Base-by-base conservation (phyloP, 2,888 invertebrate species). In the Xylophagus ater region DNA sequence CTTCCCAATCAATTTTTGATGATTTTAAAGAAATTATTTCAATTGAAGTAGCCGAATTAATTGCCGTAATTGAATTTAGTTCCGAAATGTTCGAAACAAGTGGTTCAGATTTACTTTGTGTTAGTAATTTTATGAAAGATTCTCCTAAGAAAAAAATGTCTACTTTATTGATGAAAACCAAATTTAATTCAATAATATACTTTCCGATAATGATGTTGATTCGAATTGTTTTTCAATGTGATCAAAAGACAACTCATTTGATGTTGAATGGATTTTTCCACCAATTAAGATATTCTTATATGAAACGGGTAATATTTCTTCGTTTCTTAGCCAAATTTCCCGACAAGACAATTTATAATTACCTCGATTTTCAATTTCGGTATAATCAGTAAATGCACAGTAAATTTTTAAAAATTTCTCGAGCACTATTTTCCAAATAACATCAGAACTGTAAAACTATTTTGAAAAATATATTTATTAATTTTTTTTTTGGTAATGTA, bases 361-460 rank as follows among this genome's bases (percentile, higher is more conserved):
- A 13, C 44, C 38, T 23, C 21, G 28, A 9, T 29, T 40, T 17
- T 34, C 18, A 3, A 40, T 34, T 9, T 43, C 28, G 24, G 18
- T 20, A 30, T 42, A 41, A 13, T 43, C 43, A 3, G 25, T 12
- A 10, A 19, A 32, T 10, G 37, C 28, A 18, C 43, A 46, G 2
- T 31, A 28, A 13, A 10, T n/a, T 15, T 33, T 17, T 9, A 46
- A 34, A 20, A 33, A 38, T 32, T 38, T 38, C n/a, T 42, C 40
- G 25, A 44, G 44, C 15, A 44, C 39, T 12, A 20, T 12, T 13
- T 44, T 38, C 46, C 46, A 46, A 8, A 44, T 26, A 9, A 30
- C 37, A 29, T 46, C 44, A 9, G 23, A 26, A 34, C 40, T 43
- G 23, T 32, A 44, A 31, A 44, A 37, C 47, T 47, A 32, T 13